A percentile compares a stretch with the other conserved stretches of the same genome.
Conservation (phyloP, 2,888 invertebrate genomes). For the Phoenoteleia sp. region DNA sequence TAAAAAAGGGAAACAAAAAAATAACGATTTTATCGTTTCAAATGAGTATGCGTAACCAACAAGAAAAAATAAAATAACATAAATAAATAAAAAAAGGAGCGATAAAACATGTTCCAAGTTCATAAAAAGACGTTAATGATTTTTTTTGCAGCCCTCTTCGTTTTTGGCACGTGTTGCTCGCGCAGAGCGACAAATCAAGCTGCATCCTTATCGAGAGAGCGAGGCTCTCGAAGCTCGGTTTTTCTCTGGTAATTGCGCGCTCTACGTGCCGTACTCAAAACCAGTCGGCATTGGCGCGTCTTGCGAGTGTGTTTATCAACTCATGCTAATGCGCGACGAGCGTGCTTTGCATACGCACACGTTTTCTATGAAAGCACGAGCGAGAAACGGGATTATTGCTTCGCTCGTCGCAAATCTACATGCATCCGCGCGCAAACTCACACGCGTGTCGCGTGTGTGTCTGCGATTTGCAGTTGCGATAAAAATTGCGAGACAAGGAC, state of each 20-base stretch:
- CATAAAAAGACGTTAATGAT: neutral
- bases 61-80: too few relatives aligned
- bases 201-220: conserved; percentile 38
- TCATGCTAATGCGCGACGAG: conserved; percentile 61
- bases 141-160: neutral
- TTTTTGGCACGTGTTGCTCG: conserved; percentile 41
- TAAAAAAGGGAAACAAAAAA: too few relatives aligned
- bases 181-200: conserved; percentile 36
- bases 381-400: conserved; percentile 10
- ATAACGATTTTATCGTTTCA: too few relatives aligned
- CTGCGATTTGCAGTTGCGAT: conserved; percentile 10
- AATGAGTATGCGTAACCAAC: too few relatives aligned
- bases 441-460: neutral
- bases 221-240: conserved; percentile 25
- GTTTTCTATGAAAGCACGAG: conserved; percentile 56
- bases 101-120: neutral
- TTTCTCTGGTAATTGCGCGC: conserved; percentile 53
- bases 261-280: conserved; percentile 54
- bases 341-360: conserved; percentile 49
- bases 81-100: too few relatives aligned
- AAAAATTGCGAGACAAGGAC: conserved; percentile 1
- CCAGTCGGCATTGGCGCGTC: conserved; percentile 49
- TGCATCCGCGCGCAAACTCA: conserved; percentile 5
- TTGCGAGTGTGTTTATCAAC: conserved; percentile 64
- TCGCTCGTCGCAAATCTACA: conserved; percentile 4